Percentiles rank a stretch among this genome's conserved stretches.
Conservation (phyloP, 2,888 invertebrate genomes). For the Lasioglossum figueresi region DNA sequence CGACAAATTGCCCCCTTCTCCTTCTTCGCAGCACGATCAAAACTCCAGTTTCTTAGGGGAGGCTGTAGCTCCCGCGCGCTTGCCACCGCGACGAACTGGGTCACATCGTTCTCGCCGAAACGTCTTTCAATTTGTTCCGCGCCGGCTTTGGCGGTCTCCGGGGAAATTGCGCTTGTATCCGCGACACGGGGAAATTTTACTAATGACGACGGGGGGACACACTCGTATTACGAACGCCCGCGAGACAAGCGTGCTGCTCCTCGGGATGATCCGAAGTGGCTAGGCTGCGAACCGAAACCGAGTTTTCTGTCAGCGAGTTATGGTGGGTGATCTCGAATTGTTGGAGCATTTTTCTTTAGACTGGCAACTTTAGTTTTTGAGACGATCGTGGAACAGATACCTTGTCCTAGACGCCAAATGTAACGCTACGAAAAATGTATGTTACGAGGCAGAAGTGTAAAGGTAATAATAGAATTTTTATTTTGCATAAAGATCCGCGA, state of each 20-base stretch:
- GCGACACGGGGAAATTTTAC: neutral
- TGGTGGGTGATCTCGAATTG: neutral
- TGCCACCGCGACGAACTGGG: conserved; percentile 3
- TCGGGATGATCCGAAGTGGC: neutral
- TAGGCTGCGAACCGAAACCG: neutral
- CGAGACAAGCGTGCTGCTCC: neutral
- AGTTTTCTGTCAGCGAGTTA: neutral
- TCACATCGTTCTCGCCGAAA: neutral
- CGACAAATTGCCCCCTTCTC: conserved; percentile 48
- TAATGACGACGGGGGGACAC: neutral
- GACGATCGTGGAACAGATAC: too few relatives aligned
- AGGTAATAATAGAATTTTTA: too few relatives aligned
- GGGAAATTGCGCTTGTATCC: neutral
- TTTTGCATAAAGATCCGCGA: neutral
- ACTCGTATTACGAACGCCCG: neutral
- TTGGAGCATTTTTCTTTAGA: neutral
- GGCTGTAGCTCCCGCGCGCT: neutral
- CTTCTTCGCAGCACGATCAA: conserved; percentile 20
- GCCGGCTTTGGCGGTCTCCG: neutral
- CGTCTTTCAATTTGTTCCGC: neutral
- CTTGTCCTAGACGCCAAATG: too few relatives aligned
- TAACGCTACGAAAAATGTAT: too few relatives aligned
- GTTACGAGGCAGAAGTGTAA: too few relatives aligned
- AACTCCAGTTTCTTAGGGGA: neutral
- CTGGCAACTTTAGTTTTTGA: too few relatives aligned